Evolutionary conservation across 2,113 vertebrate genomes (phyloP).

Genomic region (Crocuta crocuta): DNA sequence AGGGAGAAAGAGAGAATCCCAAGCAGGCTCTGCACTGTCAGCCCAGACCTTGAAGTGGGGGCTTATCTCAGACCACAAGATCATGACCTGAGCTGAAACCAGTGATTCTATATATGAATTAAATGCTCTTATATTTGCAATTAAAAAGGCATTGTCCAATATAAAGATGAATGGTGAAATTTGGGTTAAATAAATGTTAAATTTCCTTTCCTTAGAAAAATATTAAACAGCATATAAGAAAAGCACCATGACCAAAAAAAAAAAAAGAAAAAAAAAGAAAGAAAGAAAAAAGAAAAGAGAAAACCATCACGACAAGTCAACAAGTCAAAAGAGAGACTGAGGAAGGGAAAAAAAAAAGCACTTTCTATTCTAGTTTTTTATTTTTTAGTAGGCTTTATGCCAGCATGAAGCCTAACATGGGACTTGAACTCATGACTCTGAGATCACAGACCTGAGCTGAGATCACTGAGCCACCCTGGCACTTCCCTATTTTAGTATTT

Average conservation of each 20-base stretch:
- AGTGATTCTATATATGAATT: neutral
- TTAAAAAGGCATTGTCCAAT: neutral
- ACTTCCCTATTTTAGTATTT: neutral
- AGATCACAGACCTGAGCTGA: too few relatives aligned
- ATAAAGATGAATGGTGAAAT: conserved; percentile 14
- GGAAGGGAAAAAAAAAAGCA: neutral
- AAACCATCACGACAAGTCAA: neutral
- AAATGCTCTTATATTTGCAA: neutral
- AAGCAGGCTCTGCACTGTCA: too few relatives aligned
- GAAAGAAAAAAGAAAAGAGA: neutral
- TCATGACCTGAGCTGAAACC: too few relatives aligned
- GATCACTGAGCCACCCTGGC: too few relatives aligned
- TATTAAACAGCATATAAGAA: conserved; percentile 17
- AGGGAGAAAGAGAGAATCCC: too few relatives aligned
- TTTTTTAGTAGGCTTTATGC: too few relatives aligned
- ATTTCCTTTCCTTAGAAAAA: neutral
- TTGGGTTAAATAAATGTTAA: neutral
- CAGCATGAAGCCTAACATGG: too few relatives aligned
- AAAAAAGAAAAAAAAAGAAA: neutral
- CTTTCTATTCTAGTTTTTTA: neutral
- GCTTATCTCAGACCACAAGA: too few relatives aligned
- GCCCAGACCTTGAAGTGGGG: too few relatives aligned
- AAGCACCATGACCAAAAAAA: neutral
- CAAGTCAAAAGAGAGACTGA: neutral
- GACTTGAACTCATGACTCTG: too few relatives aligned